A percentile compares a stretch with the other conserved stretches of the same genome.
Evolutionary conservation across 2,113 vertebrate species (phyloP).

Genomic region (Chiloscyllium plagiosum): DNA sequence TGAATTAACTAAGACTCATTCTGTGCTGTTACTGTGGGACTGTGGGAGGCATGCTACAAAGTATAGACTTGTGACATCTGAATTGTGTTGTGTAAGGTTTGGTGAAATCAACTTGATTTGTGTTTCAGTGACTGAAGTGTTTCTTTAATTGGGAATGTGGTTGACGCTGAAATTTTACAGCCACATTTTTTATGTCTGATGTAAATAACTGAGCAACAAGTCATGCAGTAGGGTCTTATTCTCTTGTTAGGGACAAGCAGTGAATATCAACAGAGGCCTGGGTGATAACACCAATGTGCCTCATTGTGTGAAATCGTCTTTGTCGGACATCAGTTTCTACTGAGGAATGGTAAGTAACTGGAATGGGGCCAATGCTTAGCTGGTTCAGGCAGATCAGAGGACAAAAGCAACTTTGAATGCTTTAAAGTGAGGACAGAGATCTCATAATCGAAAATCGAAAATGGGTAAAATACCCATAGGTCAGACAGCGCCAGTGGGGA

Average conservation of each 20-base stretch:
- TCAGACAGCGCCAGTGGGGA: background rate
- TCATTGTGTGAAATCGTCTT: too few relatives aligned
- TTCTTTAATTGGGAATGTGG: conserved; percentile 5
- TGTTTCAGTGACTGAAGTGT: background rate
- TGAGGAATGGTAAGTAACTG: background rate
- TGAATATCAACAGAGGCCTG: background rate
- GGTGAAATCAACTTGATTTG: conserved; percentile 3
- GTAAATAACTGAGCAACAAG: background rate
- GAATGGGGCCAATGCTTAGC: background rate
- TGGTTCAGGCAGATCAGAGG: background rate
- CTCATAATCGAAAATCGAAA: background rate
- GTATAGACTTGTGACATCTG: background rate
- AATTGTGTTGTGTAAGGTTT: conserved; percentile 13
- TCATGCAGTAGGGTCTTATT: background rate
- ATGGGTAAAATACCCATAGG: background rate
- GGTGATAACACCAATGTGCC: background rate
- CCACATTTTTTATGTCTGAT: conserved; percentile 26
- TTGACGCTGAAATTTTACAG: background rate
- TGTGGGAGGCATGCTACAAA: background rate
- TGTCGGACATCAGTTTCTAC: background rate
- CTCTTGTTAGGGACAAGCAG: background rate
- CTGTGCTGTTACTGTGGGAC: background rate
- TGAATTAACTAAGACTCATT: background rate
- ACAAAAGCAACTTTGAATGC: background rate
- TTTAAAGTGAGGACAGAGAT: background rate